Base-by-base conservation (phyloP, 53 echinoderm and acorn worm genomes). In the Astropecten irregularis region DNA sequence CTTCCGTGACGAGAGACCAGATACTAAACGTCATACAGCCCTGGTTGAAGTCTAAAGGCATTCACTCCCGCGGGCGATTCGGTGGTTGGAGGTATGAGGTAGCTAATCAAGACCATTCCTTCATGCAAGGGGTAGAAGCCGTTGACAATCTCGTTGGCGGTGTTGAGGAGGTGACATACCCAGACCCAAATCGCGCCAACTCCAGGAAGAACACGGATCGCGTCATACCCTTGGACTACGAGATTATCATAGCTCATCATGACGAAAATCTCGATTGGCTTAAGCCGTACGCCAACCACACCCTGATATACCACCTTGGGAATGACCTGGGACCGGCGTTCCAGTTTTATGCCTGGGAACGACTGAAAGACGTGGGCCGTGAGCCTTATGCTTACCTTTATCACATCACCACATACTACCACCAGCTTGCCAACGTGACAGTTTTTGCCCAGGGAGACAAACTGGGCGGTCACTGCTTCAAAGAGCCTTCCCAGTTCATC, bases 101-200 rank as follows among this genome's bases (percentile, higher is more conserved):
- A n/a, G n/a, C n/a, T n/a, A n/a, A n/a, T n/a, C n/a, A n/a, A n/a
- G n/a, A n/a, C n/a, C n/a, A n/a, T n/a, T n/a, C n/a, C n/a, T n/a
- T n/a, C n/a, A n/a, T n/a, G n/a, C n/a, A 83, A 39, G 83, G 83
- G 36, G 69, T 83, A 16, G 83, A 83, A 40, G 56, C 55, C 6
- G 56, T 83, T 4, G 83, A 83, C 40, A 69, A 38, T 0, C 23
- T 83, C n/a, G 15, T 83, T 5, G 3, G 54, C 18, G 13, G 21
- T 16, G 23, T 52, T 34, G 39, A 40, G 5, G 83, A 83, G 40
- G 47, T 54, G 1, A 83, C 83, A 14, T 83, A 83, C 10, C 54
- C 69, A 8, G 28, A 55, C 25, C 54, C 83, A 3, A 68, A 83
- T 42, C 36, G 38, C 55, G 83, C 68, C 38, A 83, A 83, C 38